Evolutionary conservation across 2,797 vertebrate genomes (phyloP).

Genomic region (Nannoperca australis): DNA sequence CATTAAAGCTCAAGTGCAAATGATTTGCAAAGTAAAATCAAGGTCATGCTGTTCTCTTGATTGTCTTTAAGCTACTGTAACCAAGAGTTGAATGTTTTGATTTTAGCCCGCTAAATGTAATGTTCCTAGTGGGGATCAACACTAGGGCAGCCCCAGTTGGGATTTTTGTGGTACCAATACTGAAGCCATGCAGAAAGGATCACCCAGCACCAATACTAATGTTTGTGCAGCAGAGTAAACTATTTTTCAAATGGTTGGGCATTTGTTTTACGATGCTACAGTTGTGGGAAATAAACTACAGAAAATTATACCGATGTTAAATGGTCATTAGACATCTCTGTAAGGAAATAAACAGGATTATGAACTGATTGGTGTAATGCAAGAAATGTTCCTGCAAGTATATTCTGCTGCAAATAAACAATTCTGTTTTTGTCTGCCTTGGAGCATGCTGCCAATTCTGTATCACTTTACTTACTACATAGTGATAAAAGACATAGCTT

Average conservation of each 20-base stretch:
- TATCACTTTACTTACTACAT: neutral
- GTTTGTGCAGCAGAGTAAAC: constrained; percentile 21
- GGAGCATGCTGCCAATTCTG: constrained; percentile 1
- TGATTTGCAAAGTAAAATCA: constrained; percentile 55
- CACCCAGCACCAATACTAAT: neutral
- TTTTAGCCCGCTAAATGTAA: constrained; percentile 14
- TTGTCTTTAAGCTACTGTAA: constrained; percentile 30
- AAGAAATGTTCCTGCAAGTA: neutral
- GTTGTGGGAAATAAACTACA: neutral
- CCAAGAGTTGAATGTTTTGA: constrained; percentile 8
- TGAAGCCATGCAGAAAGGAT: neutral
- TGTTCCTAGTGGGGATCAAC: neutral
- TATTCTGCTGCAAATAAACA: constrained; percentile 23
- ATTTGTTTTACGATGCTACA: constrained; percentile 13
- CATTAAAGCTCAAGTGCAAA: constrained; percentile 40
- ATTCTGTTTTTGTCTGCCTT: constrained; percentile 11
- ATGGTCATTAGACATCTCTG: constrained; percentile 7
- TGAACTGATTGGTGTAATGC: neutral
- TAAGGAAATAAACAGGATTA: constrained; percentile 23
- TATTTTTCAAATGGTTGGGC: constrained; percentile 7
- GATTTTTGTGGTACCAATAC: neutral
- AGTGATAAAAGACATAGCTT: constrained; percentile 14
- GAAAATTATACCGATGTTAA: neutral
- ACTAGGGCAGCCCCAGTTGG: neutral
- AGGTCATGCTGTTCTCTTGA: constrained; percentile 30